phyloP scores from a whole-genome alignment of 2,797 vertebrate genomes.

The Esox lucius region DNA sequence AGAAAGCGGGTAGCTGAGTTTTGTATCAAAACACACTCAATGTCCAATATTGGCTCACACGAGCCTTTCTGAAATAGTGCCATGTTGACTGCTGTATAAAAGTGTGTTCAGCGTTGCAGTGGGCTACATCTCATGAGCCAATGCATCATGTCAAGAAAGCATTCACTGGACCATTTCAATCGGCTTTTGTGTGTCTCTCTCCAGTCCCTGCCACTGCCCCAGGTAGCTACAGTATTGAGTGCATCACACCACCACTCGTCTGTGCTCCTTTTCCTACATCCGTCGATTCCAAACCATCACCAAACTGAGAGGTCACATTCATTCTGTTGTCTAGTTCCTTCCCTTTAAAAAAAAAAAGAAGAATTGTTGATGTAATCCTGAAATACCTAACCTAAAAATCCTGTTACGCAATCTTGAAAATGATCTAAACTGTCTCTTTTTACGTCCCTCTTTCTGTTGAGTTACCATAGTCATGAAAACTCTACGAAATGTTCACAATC shows the following conservation, averaged over 20 bases:
- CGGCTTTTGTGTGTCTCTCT: conserved; percentile 72
- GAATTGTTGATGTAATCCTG: conserved; percentile 52
- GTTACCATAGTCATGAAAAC: not conserved
- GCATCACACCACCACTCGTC: conserved; percentile 9
- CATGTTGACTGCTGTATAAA: conserved; percentile 1
- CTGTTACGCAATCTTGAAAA: conserved; percentile 51
- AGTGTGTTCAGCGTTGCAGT: conserved; percentile 10
- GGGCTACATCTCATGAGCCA: conserved; percentile 40
- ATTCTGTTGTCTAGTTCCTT: conserved; percentile 54
- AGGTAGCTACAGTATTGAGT: conserved; percentile 66
- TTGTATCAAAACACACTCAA: conserved; percentile 8
- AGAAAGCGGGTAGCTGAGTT: conserved; percentile 9
- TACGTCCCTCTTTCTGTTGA: no score
- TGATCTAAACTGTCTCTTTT: conserved; percentile 18
- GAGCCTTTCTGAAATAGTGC: conserved; percentile 38
- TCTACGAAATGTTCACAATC: not conserved
- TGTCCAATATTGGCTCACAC: conserved; percentile 34
- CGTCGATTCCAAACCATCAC: conserved; percentile 57
- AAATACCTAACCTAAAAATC: conserved; percentile 58
- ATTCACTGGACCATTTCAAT: conserved; percentile 79
- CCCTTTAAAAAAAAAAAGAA: conserved; percentile 6
- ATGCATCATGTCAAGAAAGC: conserved; percentile 76
- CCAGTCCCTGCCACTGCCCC: conserved; percentile 65
- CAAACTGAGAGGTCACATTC: conserved; percentile 32
- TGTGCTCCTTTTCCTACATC: conserved; percentile 58